These are phyloP conservation scores for Drosophila pectinifera DNA, from an alignment of 1,140 invertebrate species.

Conservation along the genomic window DNA sequence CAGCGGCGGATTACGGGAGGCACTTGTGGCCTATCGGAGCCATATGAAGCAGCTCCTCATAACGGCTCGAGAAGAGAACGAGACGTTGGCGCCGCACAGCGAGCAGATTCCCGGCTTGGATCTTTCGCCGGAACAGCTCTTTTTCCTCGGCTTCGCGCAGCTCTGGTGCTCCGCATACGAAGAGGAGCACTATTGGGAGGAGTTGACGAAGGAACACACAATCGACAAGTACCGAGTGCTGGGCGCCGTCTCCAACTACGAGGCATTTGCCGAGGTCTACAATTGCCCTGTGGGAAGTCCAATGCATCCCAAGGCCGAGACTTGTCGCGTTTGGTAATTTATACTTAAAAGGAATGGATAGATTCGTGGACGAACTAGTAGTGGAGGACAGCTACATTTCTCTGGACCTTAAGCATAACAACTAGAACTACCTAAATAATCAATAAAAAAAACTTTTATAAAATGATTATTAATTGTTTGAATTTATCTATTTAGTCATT, in stretches of 20 bases:
- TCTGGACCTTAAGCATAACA: neutral
- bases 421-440: neutral
- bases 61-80: conserved; percentile 78
- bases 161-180: conserved; percentile 76
- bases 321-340: conserved; percentile 68
- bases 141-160: conserved; percentile 96
- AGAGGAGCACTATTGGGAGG: conserved; percentile 74
- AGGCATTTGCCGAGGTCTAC: conserved; percentile 88
- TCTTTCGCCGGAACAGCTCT: conserved; percentile 93
- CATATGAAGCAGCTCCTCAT: conserved; percentile 57
- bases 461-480: conserved; percentile 11
- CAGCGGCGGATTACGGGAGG: conserved; percentile 95
- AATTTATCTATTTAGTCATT: neutral
- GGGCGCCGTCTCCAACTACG: conserved; percentile 89
- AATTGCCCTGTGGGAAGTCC: conserved; percentile 86
- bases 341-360: neutral
- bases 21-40: conserved; percentile 91
- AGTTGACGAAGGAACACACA: conserved; percentile 64
- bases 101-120: conserved; percentile 92
- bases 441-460: neutral
- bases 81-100: conserved; percentile 85
- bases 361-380: neutral
- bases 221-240: conserved; percentile 86
- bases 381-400: no score
- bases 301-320: conserved; percentile 88